Percentiles rank a stretch among this genome's conserved stretches.
Evolutionary conservation across 1,140 invertebrate genomes (phyloP).

Genomic region (Drosophila punjabiensis): DNA sequence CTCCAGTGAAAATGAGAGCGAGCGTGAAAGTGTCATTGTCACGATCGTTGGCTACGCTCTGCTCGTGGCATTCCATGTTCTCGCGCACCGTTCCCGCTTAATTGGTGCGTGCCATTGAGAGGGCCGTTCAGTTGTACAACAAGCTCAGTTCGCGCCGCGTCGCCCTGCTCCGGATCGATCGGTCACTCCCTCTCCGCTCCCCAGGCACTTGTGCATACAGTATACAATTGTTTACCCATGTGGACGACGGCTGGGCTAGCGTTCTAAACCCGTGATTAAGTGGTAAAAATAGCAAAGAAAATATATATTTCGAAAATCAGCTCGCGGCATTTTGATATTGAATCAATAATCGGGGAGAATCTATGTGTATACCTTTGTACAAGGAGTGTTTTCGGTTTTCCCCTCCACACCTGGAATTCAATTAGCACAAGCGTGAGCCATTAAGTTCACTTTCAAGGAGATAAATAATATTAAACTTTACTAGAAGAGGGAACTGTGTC

Average conservation of each 20-base stretch:
- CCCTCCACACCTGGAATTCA: conserved; percentile 7
- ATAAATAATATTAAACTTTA: neutral
- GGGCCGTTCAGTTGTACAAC: conserved; percentile 45
- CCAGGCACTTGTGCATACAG: conserved; percentile 46
- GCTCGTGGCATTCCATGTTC: conserved; percentile 33
- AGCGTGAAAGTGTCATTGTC: conserved; percentile 68
- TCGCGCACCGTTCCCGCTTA: conserved; percentile 52
- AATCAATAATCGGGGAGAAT: neutral
- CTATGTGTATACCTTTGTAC: too few relatives aligned
- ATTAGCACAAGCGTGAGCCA: conserved; percentile 1
- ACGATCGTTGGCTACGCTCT: conserved; percentile 25
- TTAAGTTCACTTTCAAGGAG: conserved; percentile 13
- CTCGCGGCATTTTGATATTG: neutral
- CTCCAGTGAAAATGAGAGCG: conserved; percentile 69
- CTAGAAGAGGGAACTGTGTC: neutral
- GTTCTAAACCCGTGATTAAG: conserved; percentile 10
- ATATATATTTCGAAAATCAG: conserved; percentile 6
- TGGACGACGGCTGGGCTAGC: conserved; percentile 6
- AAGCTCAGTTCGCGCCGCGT: conserved; percentile 50
- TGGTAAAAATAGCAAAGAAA: conserved; percentile 9
- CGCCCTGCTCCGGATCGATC: conserved; percentile 26
- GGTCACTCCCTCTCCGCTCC: neutral
- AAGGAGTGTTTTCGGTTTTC: conserved; percentile 1
- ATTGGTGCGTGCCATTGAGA: conserved; percentile 60
- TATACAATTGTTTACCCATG: conserved; percentile 48